These are phyloP conservation scores for Muntiacus reevesi DNA, from an alignment of 2,113 vertebrate species.

Conservation along the genomic window DNA sequence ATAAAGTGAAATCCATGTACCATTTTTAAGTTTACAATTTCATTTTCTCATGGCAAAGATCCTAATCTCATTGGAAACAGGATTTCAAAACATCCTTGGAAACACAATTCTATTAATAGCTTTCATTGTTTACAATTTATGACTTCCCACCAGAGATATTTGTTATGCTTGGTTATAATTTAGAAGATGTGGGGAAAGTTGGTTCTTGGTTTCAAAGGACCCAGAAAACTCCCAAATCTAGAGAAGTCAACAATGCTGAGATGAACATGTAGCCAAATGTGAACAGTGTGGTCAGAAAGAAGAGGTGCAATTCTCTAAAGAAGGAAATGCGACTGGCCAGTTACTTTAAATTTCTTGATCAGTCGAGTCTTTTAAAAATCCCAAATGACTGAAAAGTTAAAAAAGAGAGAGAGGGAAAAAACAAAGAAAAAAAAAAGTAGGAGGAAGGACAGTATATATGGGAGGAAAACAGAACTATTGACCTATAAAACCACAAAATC, in stretches of 20 bases:
- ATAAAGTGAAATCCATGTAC: too few species aligned
- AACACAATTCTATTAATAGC: neutral
- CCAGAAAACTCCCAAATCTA: neutral
- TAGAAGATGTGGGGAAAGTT: neutral
- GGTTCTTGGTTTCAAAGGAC: neutral
- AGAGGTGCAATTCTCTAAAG: neutral
- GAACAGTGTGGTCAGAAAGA: neutral
- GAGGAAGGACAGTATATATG: neutral
- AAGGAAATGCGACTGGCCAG: fast-evolving
- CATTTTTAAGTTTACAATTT: neutral
- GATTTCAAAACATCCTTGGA: neutral
- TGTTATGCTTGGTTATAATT: neutral
- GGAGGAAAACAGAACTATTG: neutral
- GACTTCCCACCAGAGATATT: neutral
- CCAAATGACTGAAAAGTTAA: neutral
- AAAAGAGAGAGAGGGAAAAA: neutral
- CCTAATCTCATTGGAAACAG: neutral
- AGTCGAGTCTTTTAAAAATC: neutral
- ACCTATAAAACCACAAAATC: neutral
- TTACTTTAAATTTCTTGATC: neutral
- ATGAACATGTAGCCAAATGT: neutral
- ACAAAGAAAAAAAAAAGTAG: neutral
- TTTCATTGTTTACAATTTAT: neutral
- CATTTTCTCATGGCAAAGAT: neutral
- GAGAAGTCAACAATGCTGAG: neutral